Conservation (phyloP, 2,113 vertebrate genomes). For the Erpornis zantholeuca region DNA sequence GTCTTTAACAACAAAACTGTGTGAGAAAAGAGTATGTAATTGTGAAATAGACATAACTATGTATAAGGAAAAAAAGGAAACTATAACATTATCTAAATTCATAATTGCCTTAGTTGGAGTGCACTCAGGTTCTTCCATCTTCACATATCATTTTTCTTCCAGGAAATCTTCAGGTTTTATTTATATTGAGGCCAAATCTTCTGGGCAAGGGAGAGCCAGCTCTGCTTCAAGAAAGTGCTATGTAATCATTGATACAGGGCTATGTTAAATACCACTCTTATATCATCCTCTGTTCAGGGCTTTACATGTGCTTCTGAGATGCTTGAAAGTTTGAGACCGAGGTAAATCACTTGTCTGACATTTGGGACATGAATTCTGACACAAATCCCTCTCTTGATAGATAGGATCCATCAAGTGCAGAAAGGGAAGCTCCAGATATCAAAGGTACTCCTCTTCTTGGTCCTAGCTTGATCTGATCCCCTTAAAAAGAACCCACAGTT, state of each 20-base stretch:
- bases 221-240: not conserved
- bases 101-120: not conserved
- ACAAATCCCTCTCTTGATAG: not conserved
- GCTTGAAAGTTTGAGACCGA: not conserved
- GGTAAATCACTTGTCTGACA: not conserved
- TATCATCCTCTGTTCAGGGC: not conserved
- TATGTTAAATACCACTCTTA: not conserved
- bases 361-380: not conserved
- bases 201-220: not conserved
- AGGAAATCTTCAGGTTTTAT: not conserved
- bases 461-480: not conserved
- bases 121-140: not conserved
- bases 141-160: not conserved
- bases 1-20: not conserved
- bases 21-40: not conserved
- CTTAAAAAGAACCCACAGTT: not conserved
- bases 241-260: not conserved
- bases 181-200: not conserved
- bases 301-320: not conserved
- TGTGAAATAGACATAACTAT: not conserved
- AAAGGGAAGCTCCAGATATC: not conserved
- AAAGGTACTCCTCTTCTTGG: accelerated
- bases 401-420: not conserved
- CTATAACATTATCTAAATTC: not conserved
- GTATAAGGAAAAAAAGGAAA: not conserved